Evolutionary conservation across 2,113 vertebrate species (phyloP).

Genomic region (Engystomops pustulosus): DNA sequence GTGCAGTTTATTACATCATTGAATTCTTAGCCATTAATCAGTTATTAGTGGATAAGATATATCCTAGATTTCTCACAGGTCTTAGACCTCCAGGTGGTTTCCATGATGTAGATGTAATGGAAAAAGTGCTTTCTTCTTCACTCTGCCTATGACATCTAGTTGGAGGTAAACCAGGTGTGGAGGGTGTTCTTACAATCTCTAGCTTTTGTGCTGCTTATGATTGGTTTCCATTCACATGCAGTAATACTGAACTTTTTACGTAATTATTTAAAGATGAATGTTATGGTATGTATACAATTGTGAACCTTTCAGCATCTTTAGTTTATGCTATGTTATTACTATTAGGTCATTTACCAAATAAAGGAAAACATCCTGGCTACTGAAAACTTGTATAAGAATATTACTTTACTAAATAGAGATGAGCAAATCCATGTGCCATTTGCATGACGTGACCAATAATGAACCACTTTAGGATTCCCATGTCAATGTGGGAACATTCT

Average conservation of each 20-base stretch:
- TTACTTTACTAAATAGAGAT: too few species aligned
- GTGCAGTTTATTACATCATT: slow-evolving; percentile 4
- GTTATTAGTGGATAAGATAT: background rate
- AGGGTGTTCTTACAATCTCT: background rate
- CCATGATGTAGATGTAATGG: background rate
- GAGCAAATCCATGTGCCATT: too few species aligned
- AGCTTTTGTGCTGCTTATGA: background rate
- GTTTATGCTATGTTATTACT: background rate
- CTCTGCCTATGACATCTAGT: background rate
- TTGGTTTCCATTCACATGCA: background rate
- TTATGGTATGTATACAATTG: too few species aligned
- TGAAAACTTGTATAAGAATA: too few species aligned
- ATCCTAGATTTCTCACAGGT: slow-evolving; percentile 2
- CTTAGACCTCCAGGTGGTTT: slow-evolving; percentile 31
- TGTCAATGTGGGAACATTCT: too few species aligned
- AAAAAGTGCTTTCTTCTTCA: background rate
- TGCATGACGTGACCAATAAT: too few species aligned
- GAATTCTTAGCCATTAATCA: slow-evolving; percentile 22
- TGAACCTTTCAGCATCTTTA: too few species aligned
- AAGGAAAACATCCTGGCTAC: too few species aligned
- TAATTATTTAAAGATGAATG: too few species aligned
- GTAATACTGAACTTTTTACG: background rate
- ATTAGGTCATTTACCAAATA: background rate
- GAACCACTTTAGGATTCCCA: too few species aligned
- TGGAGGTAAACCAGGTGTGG: slow-evolving; percentile 16